Evolutionary conservation across 2,888 invertebrate genomes (phyloP), one percentile per base, ranked within the genome.

Genomic region (Amiota communis): DNA sequence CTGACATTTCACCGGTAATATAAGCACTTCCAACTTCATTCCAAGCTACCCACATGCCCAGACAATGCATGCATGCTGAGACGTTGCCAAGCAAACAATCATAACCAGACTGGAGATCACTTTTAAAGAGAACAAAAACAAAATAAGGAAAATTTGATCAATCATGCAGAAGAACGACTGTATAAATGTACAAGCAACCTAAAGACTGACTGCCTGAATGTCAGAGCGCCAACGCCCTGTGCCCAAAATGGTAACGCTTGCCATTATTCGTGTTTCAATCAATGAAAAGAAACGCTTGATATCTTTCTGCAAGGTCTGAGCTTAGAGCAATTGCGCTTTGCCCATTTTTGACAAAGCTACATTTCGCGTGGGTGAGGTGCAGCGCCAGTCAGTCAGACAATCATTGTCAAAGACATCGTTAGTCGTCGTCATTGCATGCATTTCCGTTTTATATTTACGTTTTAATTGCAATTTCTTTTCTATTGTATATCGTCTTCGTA

Each of bases 351-450:
- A 4, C n/a, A 36, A 56, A 12, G 71, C 71, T 74, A 12, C n/a
- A 48, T 20, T 72, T 71, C 36, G 49, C 69, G 73, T 76, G 76
- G 78, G 74, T 72, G 75, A 67, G 75, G 75, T 78, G 53, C 73
- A 65, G 68, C 36, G 36, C 47, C 67, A 36, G 36, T 6, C 36
- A 36, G 36, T 36, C 3, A 36, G 67, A 53, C 47, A 71, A 23
- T 67, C 47, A 67, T 74, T 36, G 53, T 56, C 61, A 68, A 67
- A 68, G 65, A 68, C 59, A 48, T 47, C 20, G 61, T 63, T 20
- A n/a, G 17, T 59, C 59, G 17, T 53, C 15, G 20, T 59, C 59
- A 80, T 85, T 84, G 81, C 81, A 36, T 83, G 82, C 86, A 84
- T 79, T 83, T 83, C 83, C 83, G 83, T 59, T 59, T 59, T 59